Evolutionary conservation across 2,113 vertebrate genomes (phyloP).

Genomic region (Lynx canadensis): DNA sequence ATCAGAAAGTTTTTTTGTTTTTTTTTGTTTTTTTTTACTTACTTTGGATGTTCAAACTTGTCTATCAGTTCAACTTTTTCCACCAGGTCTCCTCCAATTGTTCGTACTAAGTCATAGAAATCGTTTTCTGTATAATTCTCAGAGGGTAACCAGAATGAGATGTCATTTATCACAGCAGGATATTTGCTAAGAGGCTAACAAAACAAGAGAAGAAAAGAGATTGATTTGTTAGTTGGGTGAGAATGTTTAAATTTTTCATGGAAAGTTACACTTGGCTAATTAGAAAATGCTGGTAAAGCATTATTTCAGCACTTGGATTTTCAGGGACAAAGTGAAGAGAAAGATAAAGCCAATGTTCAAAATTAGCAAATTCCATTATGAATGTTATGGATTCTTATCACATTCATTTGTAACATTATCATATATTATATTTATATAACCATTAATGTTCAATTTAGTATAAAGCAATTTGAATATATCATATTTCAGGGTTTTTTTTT

Average conservation of each 20-base stretch:
- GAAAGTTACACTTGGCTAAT: slow-evolving; percentile 6
- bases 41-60: slow-evolving; percentile 94
- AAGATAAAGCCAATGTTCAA: slow-evolving; percentile 59
- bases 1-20: not conserved
- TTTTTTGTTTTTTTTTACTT: slow-evolving; percentile 80
- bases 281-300: slow-evolving; percentile 55
- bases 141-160: slow-evolving; percentile 96
- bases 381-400: slow-evolving; percentile 29
- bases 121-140: slow-evolving; percentile 91
- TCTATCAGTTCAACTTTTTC: slow-evolving; percentile 94
- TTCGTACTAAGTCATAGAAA: slow-evolving; percentile 96
- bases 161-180: slow-evolving; percentile 93
- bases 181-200: slow-evolving; percentile 93
- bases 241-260: not conserved
- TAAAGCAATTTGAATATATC: slow-evolving; percentile 50
- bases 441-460: slow-evolving; percentile 46
- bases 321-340: not conserved
- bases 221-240: slow-evolving; percentile 2
- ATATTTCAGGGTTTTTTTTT: not conserved
- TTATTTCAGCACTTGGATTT: slow-evolving; percentile 39
- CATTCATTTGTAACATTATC: not conserved
- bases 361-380: slow-evolving; percentile 52
- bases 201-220: slow-evolving; percentile 47
- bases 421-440: slow-evolving; percentile 24
- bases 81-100: slow-evolving; percentile 93